These are phyloP conservation scores for Papilio polytes DNA, from an alignment of 1,140 invertebrate species.

Conservation along the genomic window DNA sequence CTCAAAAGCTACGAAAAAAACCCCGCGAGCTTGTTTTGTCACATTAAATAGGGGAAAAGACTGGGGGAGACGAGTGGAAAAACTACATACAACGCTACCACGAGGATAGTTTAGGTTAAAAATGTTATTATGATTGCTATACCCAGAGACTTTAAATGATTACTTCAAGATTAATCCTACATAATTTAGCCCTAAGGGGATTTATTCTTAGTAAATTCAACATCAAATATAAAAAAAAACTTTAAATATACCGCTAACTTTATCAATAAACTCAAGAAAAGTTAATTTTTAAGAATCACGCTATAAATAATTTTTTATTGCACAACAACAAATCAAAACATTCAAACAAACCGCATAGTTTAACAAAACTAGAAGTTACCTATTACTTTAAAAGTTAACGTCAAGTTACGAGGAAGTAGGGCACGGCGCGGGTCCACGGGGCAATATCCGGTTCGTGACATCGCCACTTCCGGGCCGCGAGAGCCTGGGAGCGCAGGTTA, in stretches of 20 bases:
- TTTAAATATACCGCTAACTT: background rate
- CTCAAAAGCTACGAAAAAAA: slow-evolving; percentile 19
- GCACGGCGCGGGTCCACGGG: background rate
- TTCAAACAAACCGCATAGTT: background rate
- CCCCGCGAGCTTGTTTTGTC: background rate
- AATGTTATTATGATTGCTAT: background rate
- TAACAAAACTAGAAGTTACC: background rate
- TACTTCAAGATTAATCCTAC: background rate
- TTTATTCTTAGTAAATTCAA: too few species aligned
- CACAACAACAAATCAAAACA: background rate
- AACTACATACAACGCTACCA: background rate
- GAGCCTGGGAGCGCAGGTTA: slow-evolving; percentile 11
- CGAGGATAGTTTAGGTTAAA: background rate
- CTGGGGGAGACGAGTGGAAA: background rate
- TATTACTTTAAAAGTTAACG: slow-evolving; percentile 5
- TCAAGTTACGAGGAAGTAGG: background rate
- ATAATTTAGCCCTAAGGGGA: background rate
- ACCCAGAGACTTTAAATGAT: background rate
- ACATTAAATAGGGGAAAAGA: background rate
- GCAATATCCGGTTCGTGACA: slow-evolving; percentile 21
- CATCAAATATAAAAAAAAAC: too few species aligned
- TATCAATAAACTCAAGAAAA: too few species aligned
- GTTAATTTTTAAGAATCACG: too few species aligned
- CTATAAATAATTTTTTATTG: background rate
- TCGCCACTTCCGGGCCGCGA: slow-evolving; percentile 9